Conservation (phyloP, 1,140 invertebrate species). For the Drosophila lacertosa region DNA sequence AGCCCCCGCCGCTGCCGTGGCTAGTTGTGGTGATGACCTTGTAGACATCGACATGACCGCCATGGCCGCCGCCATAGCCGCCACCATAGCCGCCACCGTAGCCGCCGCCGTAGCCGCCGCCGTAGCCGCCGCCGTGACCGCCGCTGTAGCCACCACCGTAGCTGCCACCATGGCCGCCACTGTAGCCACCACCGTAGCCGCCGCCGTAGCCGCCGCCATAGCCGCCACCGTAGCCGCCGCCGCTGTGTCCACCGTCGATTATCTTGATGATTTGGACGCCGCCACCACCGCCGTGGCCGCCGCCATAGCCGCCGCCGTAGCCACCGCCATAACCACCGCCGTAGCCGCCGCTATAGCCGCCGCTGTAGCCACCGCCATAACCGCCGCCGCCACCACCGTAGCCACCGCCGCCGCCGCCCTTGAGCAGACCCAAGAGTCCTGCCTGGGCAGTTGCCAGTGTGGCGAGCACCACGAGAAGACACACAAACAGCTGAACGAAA, state of each 20-base stretch:
- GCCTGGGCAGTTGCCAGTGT: constrained; percentile 64
- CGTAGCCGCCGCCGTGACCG: constrained; percentile 33
- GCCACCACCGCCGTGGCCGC: constrained; percentile 17
- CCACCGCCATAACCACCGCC: constrained; percentile 16
- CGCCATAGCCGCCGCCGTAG: constrained; percentile 20
- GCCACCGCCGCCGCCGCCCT: constrained; percentile 52
- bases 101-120: constrained; percentile 14
- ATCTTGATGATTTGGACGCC: constrained; percentile 42
- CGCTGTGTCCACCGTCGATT: constrained; percentile 27
- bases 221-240: constrained; percentile 29
- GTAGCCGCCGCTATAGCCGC: constrained; percentile 32
- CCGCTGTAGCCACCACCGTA: constrained; percentile 12
- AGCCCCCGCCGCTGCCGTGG: constrained; percentile 36
- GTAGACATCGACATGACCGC: constrained; percentile 37
- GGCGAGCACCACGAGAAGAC: constrained; percentile 65
- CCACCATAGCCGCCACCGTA: constrained; percentile 32
- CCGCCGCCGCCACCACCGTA: constrained; percentile 39
- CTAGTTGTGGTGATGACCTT: constrained; percentile 11
- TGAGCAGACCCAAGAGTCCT: constrained; percentile 63
- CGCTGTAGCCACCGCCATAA: constrained; percentile 39
- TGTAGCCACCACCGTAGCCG: constrained; percentile 38
- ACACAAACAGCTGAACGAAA: constrained; percentile 63
- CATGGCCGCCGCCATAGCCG: constrained; percentile 38
- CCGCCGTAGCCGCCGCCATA: constrained; percentile 25
- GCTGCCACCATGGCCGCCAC: constrained; percentile 28